Conservation (phyloP, 2,888 invertebrate species). For the Phortica okadai region DNA sequence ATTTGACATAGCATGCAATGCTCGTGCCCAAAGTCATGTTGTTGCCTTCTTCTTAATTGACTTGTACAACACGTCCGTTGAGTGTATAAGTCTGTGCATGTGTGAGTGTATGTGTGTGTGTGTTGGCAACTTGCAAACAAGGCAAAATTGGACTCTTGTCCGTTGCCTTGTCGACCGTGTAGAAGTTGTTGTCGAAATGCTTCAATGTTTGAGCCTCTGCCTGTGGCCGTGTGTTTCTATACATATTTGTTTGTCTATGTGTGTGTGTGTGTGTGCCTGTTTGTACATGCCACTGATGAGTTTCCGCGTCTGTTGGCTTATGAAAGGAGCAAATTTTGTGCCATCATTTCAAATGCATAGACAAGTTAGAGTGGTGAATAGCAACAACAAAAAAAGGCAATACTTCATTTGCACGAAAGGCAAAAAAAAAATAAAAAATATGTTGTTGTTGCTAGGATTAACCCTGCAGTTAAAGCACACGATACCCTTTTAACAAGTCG, state of each 20-base stretch:
- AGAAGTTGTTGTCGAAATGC: background rate
- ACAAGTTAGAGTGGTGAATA: background rate
- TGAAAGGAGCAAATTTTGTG: background rate
- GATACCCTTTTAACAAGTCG: background rate
- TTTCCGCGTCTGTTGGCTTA: constrained; percentile 7
- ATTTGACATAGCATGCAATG: constrained; percentile 12
- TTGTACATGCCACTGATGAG: constrained; percentile 1
- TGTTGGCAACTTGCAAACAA: no score
- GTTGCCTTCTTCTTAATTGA: constrained; percentile 2
- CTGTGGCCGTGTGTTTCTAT: background rate
- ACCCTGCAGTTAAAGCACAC: background rate
- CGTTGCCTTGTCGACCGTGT: background rate
- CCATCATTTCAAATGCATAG: background rate
- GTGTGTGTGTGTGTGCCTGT: no score
- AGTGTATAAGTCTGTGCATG: no score
- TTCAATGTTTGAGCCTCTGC: background rate
- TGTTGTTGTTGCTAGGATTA: background rate
- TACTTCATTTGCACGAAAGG: constrained; percentile 17
- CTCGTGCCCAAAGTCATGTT: background rate
- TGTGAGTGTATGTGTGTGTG: no score
- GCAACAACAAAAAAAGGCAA: background rate
- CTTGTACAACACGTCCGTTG: background rate
- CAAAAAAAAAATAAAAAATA: background rate
- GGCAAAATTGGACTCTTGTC: no score
- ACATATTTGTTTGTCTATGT: no score